A percentile compares a stretch with the other conserved stretches of the same genome.
These are phyloP conservation scores for Acleris cristana DNA, from an alignment of 2,888 invertebrate genomes.

Conservation along the genomic window DNA sequence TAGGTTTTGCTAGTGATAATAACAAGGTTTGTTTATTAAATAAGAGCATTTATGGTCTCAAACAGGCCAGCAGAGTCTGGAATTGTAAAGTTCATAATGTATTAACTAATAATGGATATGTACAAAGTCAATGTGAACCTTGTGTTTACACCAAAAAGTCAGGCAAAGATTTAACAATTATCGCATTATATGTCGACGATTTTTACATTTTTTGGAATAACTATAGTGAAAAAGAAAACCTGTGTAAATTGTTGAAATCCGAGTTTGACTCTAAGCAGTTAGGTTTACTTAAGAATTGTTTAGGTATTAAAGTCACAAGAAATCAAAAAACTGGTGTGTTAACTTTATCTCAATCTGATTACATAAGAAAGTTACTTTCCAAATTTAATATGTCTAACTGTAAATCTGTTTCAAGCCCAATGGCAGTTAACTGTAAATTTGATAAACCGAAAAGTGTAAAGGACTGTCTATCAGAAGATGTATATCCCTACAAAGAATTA, in stretches of 20 bases:
- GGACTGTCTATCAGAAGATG: slow-evolving; percentile 10
- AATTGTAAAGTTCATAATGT: neutral
- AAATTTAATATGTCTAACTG: slow-evolving; percentile 17
- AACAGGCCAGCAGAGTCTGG: slow-evolving; percentile 13
- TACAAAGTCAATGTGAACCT: slow-evolving; percentile 8
- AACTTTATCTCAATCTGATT: neutral
- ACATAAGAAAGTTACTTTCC: neutral
- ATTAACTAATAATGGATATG: neutral
- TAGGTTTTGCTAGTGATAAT: too few relatives aligned
- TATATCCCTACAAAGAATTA: neutral
- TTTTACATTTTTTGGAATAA: too few relatives aligned
- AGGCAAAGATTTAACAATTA: neutral
- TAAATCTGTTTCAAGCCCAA: slow-evolving; percentile 37
- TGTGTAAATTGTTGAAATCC: neutral
- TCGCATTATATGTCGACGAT: slow-evolving; percentile 3
- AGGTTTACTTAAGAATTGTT: neutral
- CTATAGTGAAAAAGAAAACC: neutral
- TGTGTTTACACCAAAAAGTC: neutral
- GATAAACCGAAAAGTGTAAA: neutral
- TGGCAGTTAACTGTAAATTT: slow-evolving; percentile 33
- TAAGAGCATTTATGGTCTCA: neutral
- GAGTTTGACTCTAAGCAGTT: neutral
- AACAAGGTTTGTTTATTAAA: too few relatives aligned
- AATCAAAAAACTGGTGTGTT: neutral
- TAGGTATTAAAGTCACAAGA: neutral